These are phyloP conservation scores for Rissa tridactyla DNA, from an alignment of 2,113 vertebrate species.

Conservation along the genomic window DNA sequence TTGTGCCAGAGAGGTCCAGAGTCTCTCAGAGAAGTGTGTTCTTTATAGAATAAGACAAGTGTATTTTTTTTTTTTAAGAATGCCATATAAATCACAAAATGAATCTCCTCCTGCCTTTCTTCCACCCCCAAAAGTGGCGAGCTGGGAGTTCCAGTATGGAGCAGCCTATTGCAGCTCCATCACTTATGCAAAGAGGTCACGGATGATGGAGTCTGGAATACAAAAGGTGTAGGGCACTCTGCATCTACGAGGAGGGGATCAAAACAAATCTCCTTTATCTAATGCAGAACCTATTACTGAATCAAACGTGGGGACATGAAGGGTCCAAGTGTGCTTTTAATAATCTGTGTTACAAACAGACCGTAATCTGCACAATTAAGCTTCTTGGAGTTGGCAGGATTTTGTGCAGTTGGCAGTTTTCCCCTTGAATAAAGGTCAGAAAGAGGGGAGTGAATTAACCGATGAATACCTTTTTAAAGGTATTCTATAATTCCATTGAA, in stretches of 20 bases:
- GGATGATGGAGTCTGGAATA: background rate
- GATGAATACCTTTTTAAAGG: background rate
- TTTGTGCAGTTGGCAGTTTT: constrained; percentile 56
- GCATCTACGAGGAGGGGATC: constrained; percentile 3
- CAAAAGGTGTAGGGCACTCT: constrained; percentile 23
- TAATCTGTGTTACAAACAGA: constrained; percentile 71
- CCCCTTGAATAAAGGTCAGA: constrained; percentile 60
- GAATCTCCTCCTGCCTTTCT: background rate
- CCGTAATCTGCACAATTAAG: constrained; percentile 65
- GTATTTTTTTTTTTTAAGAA: background rate
- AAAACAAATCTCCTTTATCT: constrained; percentile 58
- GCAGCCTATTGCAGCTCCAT: background rate
- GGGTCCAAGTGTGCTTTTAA: constrained; percentile 57
- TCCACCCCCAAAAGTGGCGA: background rate
- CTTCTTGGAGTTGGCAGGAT: constrained; percentile 56
- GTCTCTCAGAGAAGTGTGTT: background rate
- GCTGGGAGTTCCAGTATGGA: background rate
- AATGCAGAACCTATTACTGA: constrained; percentile 45
- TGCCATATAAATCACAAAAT: background rate
- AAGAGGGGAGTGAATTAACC: constrained; percentile 11
- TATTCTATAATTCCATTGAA: background rate
- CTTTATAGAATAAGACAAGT: background rate
- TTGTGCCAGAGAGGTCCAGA: background rate
- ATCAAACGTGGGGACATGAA: background rate
- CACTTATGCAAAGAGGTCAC: background rate